Conservation (phyloP, 2,888 invertebrate species). For the Eupelmus urozonus region DNA sequence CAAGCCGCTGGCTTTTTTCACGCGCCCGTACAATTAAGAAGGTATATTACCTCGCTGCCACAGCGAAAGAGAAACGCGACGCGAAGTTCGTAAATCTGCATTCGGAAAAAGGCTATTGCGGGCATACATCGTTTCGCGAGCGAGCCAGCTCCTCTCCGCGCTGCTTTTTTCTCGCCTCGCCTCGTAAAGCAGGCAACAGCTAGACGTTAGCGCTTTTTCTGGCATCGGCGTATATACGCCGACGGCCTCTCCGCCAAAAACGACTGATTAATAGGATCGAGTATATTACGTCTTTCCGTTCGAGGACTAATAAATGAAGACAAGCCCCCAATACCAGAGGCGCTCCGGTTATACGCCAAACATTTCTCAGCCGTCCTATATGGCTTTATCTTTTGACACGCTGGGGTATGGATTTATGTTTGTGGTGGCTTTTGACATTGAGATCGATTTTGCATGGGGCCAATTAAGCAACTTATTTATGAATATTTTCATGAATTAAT, state of each 20-base stretch:
- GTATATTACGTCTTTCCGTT: slow-evolving; percentile 42
- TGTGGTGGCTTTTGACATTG: not conserved
- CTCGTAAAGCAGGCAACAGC: slow-evolving; percentile 44
- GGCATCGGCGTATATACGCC: slow-evolving; percentile 1
- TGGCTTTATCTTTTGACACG: slow-evolving; percentile 4
- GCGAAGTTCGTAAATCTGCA: slow-evolving; percentile 58
- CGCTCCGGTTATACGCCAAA: slow-evolving; percentile 6
- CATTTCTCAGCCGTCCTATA: slow-evolving; percentile 19
- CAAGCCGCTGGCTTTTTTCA: not conserved
- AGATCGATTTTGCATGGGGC: not conserved
- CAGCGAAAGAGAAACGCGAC: not conserved
- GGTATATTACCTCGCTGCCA: not conserved
- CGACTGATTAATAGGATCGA: slow-evolving; percentile 56
- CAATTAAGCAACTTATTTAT: not conserved
- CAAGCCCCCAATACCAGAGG: slow-evolving; percentile 15
- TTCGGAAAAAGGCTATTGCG: slow-evolving; percentile 35
- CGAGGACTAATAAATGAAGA: slow-evolving; percentile 50
- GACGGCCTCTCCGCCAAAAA: slow-evolving; percentile 38
- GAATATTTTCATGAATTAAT: not conserved
- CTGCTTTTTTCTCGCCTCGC: slow-evolving; percentile 16
- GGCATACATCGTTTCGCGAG: slow-evolving; percentile 13
- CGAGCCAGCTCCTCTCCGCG: not conserved
- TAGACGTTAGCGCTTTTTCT: slow-evolving; percentile 33
- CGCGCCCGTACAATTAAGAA: slow-evolving; percentile 11
- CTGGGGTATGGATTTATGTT: not conserved